Evolutionary conservation across 2,797 vertebrate genomes (phyloP), one percentile per base, ranked within the genome.

Genomic region (Adrianichthys oophorus): DNA sequence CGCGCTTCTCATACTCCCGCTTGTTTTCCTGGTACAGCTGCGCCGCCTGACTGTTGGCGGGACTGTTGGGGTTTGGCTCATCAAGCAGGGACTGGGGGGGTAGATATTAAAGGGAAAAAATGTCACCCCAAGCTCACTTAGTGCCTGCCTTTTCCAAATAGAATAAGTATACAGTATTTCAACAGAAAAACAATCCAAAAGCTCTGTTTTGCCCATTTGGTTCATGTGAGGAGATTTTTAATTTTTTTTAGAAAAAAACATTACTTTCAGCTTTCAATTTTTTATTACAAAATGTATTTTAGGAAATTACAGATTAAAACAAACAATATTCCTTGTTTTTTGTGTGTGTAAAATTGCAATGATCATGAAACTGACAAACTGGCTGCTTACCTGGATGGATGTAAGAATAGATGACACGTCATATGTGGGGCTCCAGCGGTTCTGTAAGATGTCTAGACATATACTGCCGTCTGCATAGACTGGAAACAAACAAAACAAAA

Each of bases 1-100:
- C 98, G 21, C 96, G 93, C 85, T 99, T 99, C 87, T 99, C 96
- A 21, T 99, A 99, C 88, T 99, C 98, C 67, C 98, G 92, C 87
- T 99, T 99, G 87, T 99, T 99, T 91, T 99, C 98, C 87, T 99
- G 98, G 92, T 99, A 99, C 81, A 99, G 95, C 85, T 99, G 98
- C 61, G 98, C 98, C 51, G 98, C 98, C 90, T 98, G 97, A 82
- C 96, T 99, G 92, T 99, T 99, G 62, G 98, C 97, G 43, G 98
- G 97, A 62, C 98, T 99, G 93, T 99, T 99, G 15, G 98, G 97
- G 74, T 99, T 99, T 70, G 98, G 97, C 83, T 99, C 98, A 86
- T 99, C 97, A 84, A 99, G 90, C 86, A 99, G 90, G 58, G 98
- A 99, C 98, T 99, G 87, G 1, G 17, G 17, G 13, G 16, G 42